Evolutionary conservation across 2,797 vertebrate genomes (phyloP), one percentile per base, ranked within the genome.

Genomic region (Gymnothorax javanicus): DNA sequence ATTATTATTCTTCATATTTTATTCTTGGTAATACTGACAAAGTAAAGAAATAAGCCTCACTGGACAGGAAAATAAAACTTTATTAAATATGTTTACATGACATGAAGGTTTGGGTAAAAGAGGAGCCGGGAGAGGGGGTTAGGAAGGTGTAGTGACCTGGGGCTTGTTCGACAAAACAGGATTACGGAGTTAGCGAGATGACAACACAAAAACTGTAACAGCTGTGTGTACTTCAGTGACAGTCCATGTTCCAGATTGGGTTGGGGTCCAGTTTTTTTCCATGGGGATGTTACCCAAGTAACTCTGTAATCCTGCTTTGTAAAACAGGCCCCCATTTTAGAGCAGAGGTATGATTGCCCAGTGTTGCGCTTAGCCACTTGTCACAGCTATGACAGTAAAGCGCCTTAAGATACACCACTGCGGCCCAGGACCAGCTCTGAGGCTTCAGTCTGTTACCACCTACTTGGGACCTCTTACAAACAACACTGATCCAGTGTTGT

Each of bases 71-170:
- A 96, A 96, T 93, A 95, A 97, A 97, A 95, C 95, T 95, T 97
- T 97, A 96, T 96, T 96, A 95, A 96, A 97, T 95, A 94, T 96
- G 96, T 97, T 96, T 96, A 96, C 95, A 96, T 94, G 94, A 96
- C 95, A 95, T 96, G 96, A 94, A 95, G 96, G 90, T 95, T 96
- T 95, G 95, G 95, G 96, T 97, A 96, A 95, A 97, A 97, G 96
- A 96, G 97, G 95, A 96, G 93, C 95, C n/a, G 77, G 6, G 73
- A 6, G 50, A 20, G 7, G 82, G 82, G 54, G 79, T 43, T 43
- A 2, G 79, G 50, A 60, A 95, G 94, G 87, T 86, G 95, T 94
- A 94, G 94, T 96, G 95, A 97, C 97, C 95, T 96, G 96, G 33
- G 33, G 33, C 33, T 43, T 43, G 33, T 43, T 43, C 33, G 33